phyloP scores from a whole-genome alignment of 2,888 invertebrate genomes.

The Cepaea hortensis region DNA sequence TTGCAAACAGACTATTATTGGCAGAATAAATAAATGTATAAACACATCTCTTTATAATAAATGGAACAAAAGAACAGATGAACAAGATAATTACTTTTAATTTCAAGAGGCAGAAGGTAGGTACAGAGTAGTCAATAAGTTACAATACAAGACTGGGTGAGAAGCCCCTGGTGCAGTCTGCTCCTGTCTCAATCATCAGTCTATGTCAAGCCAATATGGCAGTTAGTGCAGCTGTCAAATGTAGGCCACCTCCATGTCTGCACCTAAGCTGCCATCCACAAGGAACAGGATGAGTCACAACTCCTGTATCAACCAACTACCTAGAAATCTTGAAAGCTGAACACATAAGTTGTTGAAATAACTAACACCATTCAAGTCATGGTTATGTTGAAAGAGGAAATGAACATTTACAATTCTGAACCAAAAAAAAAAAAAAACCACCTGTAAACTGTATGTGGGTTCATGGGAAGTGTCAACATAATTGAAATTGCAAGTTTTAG shows the following conservation, averaged over 20 bases:
- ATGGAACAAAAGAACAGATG: constrained; percentile 11
- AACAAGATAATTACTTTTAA: constrained; percentile 45
- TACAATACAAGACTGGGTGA: not conserved
- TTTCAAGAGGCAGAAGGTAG: constrained; percentile 42
- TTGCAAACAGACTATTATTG: too few species aligned
- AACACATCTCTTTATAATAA: not conserved
- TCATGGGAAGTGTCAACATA: not conserved
- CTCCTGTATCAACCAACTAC: constrained; percentile 18
- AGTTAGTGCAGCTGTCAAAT: not conserved
- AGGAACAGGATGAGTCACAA: not conserved
- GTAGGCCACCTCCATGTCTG: too few species aligned
- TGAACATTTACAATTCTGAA: not conserved
- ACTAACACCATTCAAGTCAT: not conserved
- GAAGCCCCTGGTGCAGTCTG: not conserved
- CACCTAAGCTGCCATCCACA: not conserved
- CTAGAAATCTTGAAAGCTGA: constrained; percentile 9
- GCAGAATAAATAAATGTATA: too few species aligned
- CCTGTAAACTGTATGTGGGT: not conserved
- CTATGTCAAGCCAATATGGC: not conserved
- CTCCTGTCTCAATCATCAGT: not conserved
- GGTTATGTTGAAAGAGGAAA: not conserved
- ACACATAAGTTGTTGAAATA: constrained; percentile 5
- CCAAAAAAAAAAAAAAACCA: not conserved
- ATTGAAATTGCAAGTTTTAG: not conserved
- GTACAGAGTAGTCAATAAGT: constrained; percentile 22